These are phyloP conservation scores for Anarhynchus alexandrinus DNA, from an alignment of 2,113 vertebrate genomes.

Conservation along the genomic window DNA sequence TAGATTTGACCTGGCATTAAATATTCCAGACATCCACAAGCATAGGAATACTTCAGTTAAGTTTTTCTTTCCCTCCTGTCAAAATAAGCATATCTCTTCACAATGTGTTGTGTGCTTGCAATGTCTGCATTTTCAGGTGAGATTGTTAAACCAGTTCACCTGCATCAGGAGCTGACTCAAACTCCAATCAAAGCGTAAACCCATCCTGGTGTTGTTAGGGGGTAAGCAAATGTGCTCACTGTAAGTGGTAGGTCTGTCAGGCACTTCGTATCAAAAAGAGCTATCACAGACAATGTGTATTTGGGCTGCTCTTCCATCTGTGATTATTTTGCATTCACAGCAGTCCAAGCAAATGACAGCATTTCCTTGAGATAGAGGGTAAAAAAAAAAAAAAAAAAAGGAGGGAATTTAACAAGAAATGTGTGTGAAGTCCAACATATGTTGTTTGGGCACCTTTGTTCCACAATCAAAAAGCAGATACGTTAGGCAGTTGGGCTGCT, in stretches of 20 bases:
- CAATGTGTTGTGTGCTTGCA: not conserved
- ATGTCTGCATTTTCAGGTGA: not conserved
- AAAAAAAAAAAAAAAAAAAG: accelerated
- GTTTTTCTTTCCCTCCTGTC: not conserved
- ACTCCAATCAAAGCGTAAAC: not conserved
- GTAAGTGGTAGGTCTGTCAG: not conserved
- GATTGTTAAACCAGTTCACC: not conserved
- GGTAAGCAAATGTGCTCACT: not conserved
- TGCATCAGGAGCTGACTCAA: not conserved
- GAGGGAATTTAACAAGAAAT: not conserved
- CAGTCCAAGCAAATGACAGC: not conserved
- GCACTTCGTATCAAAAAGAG: not conserved
- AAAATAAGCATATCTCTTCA: not conserved
- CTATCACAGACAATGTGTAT: not conserved
- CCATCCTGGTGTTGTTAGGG: not conserved
- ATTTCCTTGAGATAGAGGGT: not conserved
- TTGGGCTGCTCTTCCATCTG: not conserved
- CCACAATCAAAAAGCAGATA: not conserved
- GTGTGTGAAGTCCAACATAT: not conserved
- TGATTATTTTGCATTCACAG: not conserved
- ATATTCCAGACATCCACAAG: not conserved
- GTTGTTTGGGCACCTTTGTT: not conserved
- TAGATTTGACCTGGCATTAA: not conserved
- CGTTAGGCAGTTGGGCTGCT: not conserved
- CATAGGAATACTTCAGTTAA: not conserved